A percentile compares a stretch with the other conserved stretches of the same genome.
Conservation (phyloP, 2,888 invertebrate genomes). For the Laspeyria flexula region DNA sequence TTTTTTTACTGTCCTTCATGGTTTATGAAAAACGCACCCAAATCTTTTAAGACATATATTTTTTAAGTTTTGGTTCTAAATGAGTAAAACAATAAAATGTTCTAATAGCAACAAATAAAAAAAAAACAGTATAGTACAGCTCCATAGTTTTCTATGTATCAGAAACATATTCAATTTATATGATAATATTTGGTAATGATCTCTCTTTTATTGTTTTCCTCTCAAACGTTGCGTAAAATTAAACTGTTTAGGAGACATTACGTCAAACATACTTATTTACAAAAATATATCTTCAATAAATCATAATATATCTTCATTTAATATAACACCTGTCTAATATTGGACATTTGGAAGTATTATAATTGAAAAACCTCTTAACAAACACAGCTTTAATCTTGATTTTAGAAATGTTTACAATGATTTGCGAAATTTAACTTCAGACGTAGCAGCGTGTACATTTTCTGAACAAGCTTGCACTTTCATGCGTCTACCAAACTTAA, state of each 20-base stretch:
- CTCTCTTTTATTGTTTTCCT: slow-evolving; percentile 73
- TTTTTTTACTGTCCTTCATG: no score
- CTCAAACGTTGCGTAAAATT: slow-evolving; percentile 74
- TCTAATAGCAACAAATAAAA: neutral
- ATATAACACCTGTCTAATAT: no score
- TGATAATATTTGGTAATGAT: slow-evolving; percentile 78
- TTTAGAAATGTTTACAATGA: no score
- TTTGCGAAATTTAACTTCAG: no score
- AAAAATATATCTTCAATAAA: neutral
- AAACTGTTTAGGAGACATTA: slow-evolving; percentile 51
- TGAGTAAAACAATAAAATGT: no score
- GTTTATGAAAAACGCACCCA: no score
- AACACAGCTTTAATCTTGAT: no score
- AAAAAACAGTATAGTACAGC: slow-evolving; percentile 16
- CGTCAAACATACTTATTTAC: slow-evolving; percentile 16
- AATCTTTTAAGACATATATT: no score
- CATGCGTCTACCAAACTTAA: slow-evolving; percentile 46
- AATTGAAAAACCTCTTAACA: no score
- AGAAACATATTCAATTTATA: slow-evolving; percentile 75
- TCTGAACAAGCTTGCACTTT: slow-evolving; percentile 45
- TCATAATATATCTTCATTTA: no score
- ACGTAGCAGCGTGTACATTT: slow-evolving; percentile 63
- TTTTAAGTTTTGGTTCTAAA: no score
- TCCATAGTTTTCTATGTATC: slow-evolving; percentile 50
- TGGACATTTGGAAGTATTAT: no score